Evolutionary conservation across 2,113 vertebrate genomes (phyloP), one percentile per base, ranked within the genome.

Genomic region (Eupsittula cactorum): DNA sequence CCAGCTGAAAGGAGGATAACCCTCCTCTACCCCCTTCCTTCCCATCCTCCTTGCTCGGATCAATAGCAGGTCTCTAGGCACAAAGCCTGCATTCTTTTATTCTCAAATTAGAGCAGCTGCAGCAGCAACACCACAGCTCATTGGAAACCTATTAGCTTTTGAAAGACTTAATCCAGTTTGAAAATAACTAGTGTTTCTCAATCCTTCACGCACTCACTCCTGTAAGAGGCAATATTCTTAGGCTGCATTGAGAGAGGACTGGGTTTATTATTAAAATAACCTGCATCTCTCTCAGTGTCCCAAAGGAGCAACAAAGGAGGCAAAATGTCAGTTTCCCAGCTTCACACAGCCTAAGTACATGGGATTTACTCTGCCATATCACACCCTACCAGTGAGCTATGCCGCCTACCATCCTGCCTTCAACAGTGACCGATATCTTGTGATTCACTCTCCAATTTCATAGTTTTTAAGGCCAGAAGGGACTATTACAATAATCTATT

Each of bases 91-190:
- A 97, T 98, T 98, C 98, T 98, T 99, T 98, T 98, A 98, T 99
- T 98, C 98, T 98, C 96, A 98, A 94, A 98, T 98, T 96, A 93
- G 98, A 98, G 98, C 98, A 99, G 98, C 98, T 99, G 98, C 98
- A 90, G 97, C 97, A 96, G 97, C 96, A 94, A 91, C 91, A 97
- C 93, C 97, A 92, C 97, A 95, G 95, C 82, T 97, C 97, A 94
- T 98, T 98, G 98, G 98, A 98, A 99, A 98, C 97, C 96, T 97
- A 96, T 97, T 97, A 96, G 96, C 97, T 98, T 97, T 97, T 98
- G 97, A 98, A 97, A 97, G 97, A 97, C 96, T 98, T 97, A 98
- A 98, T 97, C 97, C 98, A 94, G 96, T 97, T 97, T 97, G 97
- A 97, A 98, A 98, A 98, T 97, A 97, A 95, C 94, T 97, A 82